Base-by-base conservation (phyloP, 2,113 vertebrate genomes). In the Desmodus rotundus region DNA sequence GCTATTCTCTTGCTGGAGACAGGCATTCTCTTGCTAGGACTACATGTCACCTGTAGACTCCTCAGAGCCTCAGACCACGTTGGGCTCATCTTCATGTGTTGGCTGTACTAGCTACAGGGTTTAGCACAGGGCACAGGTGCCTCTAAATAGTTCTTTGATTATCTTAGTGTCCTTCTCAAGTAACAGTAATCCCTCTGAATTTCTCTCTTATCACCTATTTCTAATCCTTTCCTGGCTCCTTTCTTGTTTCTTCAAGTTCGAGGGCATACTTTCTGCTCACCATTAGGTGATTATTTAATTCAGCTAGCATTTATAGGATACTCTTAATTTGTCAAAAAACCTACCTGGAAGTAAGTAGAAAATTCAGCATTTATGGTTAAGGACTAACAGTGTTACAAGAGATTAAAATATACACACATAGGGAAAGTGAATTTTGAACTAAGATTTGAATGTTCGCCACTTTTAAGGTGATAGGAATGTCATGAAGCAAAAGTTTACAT, bases 401-500 rank as follows among this genome's bases (percentile, higher is more conserved):
- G 67, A 86, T 81, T 94, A 72, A 92, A 78, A 80, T 89, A 89
- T 26, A 73, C 4, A 41, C 38, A 93, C 20, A 19, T 33, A 28
- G 14, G 47, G n/a, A 77, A 72, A 68, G 31, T 78, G 56, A 56
- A 86, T 50, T 85, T 91, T 91, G 63, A 84, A 68, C 70, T 61
- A 91, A 73, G 33, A 86, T 73, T 41, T 61, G 52, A 88, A 26
- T 70, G 16, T 77, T 26, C 33, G 24, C n/a, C 38, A 78, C 26
- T 93, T 90, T 87, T 47, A 87, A 83, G 76, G n/a, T 65, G 50
- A 90, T 70, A 83, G 33, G 54, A 83, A 54, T 85, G 67, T 93
- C 41, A 67, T 58, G 50, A 93, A 91, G 54, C 28, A 15, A 11
- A 52, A 84, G n/a, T 83, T 72, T 65, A 5, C 45, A 47, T 77